These are phyloP conservation scores for Lacanobia oleracea DNA, from an alignment of 2,888 invertebrate species.

Conservation along the genomic window DNA sequence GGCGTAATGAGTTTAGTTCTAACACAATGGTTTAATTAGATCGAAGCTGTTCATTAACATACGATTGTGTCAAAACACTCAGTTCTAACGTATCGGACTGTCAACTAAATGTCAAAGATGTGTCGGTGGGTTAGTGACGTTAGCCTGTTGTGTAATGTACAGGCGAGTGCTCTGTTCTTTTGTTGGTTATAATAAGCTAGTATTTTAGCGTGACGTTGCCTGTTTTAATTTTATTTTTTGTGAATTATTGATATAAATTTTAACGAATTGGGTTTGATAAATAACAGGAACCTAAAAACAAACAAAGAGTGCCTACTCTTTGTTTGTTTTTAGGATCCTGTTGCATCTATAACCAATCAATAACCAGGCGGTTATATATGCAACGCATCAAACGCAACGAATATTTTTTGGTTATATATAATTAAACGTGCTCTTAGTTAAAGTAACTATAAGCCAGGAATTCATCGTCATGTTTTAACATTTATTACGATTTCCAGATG, in stretches of 20 bases:
- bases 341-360: too few relatives aligned
- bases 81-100: conserved; percentile 75
- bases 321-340: too few relatives aligned
- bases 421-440: too few relatives aligned
- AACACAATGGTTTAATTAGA: conserved; percentile 86
- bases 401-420: too few relatives aligned
- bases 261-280: neutral
- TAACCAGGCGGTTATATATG: too few relatives aligned
- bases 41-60: conserved; percentile 81
- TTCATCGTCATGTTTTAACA: too few relatives aligned
- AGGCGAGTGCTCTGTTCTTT: conserved; percentile 56
- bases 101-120: conserved; percentile 85
- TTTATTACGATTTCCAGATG: too few relatives aligned
- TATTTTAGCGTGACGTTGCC: neutral
- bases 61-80: conserved; percentile 85
- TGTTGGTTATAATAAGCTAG: neutral
- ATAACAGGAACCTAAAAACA: neutral
- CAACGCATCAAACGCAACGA: too few relatives aligned
- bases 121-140: conserved; percentile 70
- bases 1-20: conserved; percentile 80
- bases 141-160: conserved; percentile 73
- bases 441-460: too few relatives aligned
- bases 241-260: neutral
- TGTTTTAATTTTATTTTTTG: neutral
- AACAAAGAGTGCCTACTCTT: too few relatives aligned